These are phyloP conservation scores for Gerris lacustris DNA, from an alignment of 2,888 invertebrate genomes.

Conservation along the genomic window DNA sequence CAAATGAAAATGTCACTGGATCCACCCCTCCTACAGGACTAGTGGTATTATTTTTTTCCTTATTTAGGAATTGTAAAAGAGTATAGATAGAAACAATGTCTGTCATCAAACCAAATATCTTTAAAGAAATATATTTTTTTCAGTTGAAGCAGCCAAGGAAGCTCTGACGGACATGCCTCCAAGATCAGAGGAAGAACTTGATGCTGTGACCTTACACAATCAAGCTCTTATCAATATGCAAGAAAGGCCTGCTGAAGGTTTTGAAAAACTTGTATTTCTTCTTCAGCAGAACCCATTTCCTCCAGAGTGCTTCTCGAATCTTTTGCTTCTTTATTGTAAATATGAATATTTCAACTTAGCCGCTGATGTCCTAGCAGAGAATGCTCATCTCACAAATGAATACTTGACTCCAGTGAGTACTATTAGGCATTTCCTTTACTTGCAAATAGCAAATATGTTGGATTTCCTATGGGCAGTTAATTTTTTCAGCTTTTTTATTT, in stretches of 20 bases:
- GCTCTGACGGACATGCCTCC: slow-evolving; percentile 83
- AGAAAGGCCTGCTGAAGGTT: slow-evolving; percentile 76
- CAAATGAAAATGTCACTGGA: too few species aligned
- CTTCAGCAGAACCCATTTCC: slow-evolving; percentile 94
- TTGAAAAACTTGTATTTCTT: slow-evolving; percentile 86
- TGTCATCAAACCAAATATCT: too few species aligned
- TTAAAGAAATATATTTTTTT: slow-evolving; percentile 21
- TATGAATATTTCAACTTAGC: slow-evolving; percentile 96
- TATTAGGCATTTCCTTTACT: background rate
- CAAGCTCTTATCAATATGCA: slow-evolving; percentile 88
- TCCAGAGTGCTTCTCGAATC: slow-evolving; percentile 92
- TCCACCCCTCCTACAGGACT: too few species aligned
- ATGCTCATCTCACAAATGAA: slow-evolving; percentile 90
- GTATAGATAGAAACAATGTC: too few species aligned
- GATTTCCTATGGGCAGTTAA: too few species aligned
- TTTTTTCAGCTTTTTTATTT: too few species aligned
- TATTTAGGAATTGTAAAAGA: too few species aligned
- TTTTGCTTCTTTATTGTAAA: slow-evolving; percentile 87
- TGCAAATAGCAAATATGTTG: too few species aligned
- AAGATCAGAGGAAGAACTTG: slow-evolving; percentile 89
- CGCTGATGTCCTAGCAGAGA: slow-evolving; percentile 94
- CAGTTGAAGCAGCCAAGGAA: slow-evolving; percentile 71
- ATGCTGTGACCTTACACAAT: slow-evolving; percentile 94
- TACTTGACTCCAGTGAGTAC: slow-evolving; percentile 51
- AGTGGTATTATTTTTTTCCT: too few species aligned